These are phyloP conservation scores for Drosophila auraria DNA, from an alignment of 1,140 invertebrate genomes.

Conservation along the genomic window DNA sequence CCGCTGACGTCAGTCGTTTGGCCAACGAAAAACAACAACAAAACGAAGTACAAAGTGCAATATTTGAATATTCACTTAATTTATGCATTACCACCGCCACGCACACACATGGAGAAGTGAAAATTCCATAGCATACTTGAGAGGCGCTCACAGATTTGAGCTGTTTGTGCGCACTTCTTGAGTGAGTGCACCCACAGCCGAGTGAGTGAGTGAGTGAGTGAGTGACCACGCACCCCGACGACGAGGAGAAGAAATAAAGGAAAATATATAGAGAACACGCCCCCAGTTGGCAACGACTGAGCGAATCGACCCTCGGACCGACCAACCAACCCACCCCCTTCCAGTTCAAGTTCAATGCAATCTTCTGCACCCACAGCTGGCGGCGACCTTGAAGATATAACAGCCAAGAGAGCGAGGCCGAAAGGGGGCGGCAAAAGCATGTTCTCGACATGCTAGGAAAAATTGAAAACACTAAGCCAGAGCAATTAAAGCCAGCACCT, in stretches of 20 bases:
- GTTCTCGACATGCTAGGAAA: constrained; percentile 27
- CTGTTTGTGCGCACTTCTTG: constrained; percentile 5
- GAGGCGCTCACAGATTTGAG: constrained; percentile 46
- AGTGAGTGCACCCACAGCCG: constrained; percentile 26
- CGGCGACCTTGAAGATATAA: constrained; percentile 58
- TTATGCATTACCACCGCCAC: constrained; percentile 52
- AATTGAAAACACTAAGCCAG: constrained; percentile 2
- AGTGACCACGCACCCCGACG: constrained; percentile 21
- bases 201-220: constrained; percentile 14
- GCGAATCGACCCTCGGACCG: constrained; percentile 27
- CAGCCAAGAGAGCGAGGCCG: background rate
- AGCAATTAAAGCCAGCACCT: constrained; percentile 32
- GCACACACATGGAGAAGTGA: constrained; percentile 15
- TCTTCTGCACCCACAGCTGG: constrained; percentile 40
- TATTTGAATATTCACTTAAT: constrained; percentile 75
- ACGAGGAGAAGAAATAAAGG: background rate
- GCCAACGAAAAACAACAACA: constrained; percentile 6
- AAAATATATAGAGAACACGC: constrained; percentile 49
- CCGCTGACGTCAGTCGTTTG: constrained; percentile 58
- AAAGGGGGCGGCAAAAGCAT: constrained; percentile 9
- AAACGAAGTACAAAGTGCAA: constrained; percentile 44
- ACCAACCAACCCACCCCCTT: constrained; percentile 35
- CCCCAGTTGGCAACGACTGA: constrained; percentile 50
- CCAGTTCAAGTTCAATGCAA: constrained; percentile 78
- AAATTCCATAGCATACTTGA: constrained; percentile 59